Evolutionary conservation across 2,113 vertebrate species (phyloP), one percentile per base, ranked within the genome.

Genomic region (Phycodurus eques): DNA sequence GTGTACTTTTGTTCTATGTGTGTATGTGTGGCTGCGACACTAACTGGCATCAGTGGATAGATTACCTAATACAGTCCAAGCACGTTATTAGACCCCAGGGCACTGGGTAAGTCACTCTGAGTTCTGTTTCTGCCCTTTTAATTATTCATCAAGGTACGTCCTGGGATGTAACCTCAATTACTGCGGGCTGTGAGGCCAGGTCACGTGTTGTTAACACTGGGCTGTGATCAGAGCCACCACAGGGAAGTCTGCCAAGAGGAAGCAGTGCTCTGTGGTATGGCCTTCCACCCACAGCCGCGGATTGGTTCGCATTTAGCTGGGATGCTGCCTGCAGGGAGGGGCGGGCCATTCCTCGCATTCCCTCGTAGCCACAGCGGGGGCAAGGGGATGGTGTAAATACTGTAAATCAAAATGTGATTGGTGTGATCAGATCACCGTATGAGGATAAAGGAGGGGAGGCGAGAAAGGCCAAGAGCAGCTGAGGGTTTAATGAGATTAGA

Each of bases 11-110:
- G 67, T 51, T 65, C 73, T 74, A 59, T 15, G 64, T 62, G 68
- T 53, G 60, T 65, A 78, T 71, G 77, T 68, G 73, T 75, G 80
- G 76, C 68, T 62, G 83, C 42, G 80, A 82, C 74, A 83, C 80
- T 82, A 86, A 87, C 77, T 86, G 86, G 88, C 89, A 90, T 78
- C 76, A 78, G 84, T 88, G 88, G 89, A 91, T 90, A 88, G 88
- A 91, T 92, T 90, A 91, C 90, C 88, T 88, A 88, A 91, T 91
- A 91, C 84, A 90, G 87, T 89, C 87, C 85, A 82, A 89, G 85
- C 78, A 76, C 80, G 86, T 92, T 92, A 92, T 92, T 90, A 91
- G 88, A 90, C 90, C 87, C 88, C 80, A 87, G 89, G 90, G 90
- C 73, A 73, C 84, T 87, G 87, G 90, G 88, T 86, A 92, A 89